A percentile compares a stretch with the other conserved stretches of the same genome.
These are phyloP conservation scores for Sylvicola cinctus DNA, from an alignment of 2,888 invertebrate species.

Conservation along the genomic window DNA sequence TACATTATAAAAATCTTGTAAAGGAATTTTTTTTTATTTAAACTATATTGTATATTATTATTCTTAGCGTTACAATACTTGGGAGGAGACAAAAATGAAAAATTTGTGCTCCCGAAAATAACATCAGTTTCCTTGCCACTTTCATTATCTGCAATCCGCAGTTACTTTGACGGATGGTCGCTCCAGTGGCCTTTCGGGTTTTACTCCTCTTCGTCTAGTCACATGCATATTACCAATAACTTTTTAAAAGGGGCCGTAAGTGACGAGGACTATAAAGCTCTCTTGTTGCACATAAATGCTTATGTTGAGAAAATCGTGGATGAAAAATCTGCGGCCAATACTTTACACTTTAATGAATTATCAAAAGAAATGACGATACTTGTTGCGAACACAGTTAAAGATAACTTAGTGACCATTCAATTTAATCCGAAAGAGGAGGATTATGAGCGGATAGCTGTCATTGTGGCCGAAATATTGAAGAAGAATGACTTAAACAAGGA, in stretches of 20 bases:
- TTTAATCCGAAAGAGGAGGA: constrained; percentile 14
- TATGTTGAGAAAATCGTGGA: constrained; percentile 21
- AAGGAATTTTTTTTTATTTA: too few species aligned
- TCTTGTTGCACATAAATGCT: constrained; percentile 20
- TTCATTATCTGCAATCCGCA: too few species aligned
- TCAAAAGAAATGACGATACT: constrained; percentile 14
- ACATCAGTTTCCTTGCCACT: too few species aligned
- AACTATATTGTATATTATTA: too few species aligned
- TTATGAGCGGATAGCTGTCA: constrained; percentile 15
- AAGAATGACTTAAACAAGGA: constrained; percentile 10
- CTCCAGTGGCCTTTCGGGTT: background rate
- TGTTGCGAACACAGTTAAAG: constrained; percentile 17
- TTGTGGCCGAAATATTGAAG: constrained; percentile 11
- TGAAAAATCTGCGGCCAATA: constrained; percentile 12
- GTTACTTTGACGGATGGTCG: too few species aligned
- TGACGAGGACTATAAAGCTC: constrained; percentile 19
- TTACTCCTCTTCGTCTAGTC: background rate
- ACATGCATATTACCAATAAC: constrained; percentile 1
- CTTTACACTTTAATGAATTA: constrained; percentile 6
- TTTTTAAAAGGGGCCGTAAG: constrained; percentile 16
- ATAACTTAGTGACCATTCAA: constrained; percentile 13
- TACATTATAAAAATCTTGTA: too few species aligned
- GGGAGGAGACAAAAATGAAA: too few species aligned
- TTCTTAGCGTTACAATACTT: too few species aligned
- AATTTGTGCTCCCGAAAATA: too few species aligned